Evolutionary conservation across 2,113 vertebrate genomes (phyloP).

Genomic region (Cnemophilus loriae): DNA sequence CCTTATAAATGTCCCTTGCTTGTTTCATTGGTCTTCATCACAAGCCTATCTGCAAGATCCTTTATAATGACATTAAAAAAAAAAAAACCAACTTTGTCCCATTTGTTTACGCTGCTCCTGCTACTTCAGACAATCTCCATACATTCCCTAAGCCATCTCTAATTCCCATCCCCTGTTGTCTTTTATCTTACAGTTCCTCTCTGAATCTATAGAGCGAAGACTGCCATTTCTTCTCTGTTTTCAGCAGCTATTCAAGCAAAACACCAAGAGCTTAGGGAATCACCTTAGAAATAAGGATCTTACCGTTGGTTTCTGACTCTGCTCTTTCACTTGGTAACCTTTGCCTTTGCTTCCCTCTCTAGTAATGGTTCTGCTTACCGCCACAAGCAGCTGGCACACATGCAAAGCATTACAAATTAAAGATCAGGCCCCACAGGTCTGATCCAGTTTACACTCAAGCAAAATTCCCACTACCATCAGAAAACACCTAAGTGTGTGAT

Average conservation of each 20-base stretch:
- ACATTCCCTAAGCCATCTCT: not conserved
- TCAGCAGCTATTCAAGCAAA: slow-evolving; percentile 11
- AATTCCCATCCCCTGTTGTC: not conserved
- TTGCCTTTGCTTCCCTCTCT: not conserved
- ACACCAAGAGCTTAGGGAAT: not conserved
- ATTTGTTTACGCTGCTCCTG: not conserved
- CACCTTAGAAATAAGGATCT: not conserved
- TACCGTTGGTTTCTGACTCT: not conserved
- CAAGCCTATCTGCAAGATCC: not conserved
- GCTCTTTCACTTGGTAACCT: not conserved
- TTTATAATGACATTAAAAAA: not conserved
- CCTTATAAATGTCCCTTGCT: not conserved
- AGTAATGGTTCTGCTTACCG: not conserved
- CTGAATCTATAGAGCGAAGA: not conserved
- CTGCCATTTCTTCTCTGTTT: not conserved
- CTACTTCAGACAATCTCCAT: not conserved
- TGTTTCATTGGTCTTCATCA: not conserved
- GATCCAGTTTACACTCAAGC: not conserved
- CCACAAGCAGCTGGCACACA: not conserved
- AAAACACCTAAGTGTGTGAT: not conserved
- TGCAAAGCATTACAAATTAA: not conserved
- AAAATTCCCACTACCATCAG: not conserved
- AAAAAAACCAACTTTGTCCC: not conserved
- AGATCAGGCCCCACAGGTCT: not conserved
- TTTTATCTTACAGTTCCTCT: not conserved